These are phyloP conservation scores for Porites rus DNA, from an alignment of 92 coral and sea anemone species.

Conservation along the genomic window DNA sequence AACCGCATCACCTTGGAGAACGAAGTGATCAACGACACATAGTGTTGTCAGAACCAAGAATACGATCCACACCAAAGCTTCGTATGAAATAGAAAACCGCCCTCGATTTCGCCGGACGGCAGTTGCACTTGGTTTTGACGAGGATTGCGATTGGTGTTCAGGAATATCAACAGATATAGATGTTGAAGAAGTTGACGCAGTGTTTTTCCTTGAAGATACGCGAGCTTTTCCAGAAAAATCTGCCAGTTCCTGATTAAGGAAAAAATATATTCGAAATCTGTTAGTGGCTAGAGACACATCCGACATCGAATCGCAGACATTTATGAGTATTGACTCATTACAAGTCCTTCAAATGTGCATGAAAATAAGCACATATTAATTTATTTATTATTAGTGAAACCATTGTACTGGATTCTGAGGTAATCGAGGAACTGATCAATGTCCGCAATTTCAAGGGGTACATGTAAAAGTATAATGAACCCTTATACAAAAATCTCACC, in stretches of 20 bases:
- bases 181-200: slow-evolving; percentile 2
- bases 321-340: no score
- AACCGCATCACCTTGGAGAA: slow-evolving; percentile 55
- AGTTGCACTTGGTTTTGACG: neutral
- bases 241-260: neutral
- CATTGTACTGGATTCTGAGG: no score
- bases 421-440: no score
- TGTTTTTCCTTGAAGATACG: neutral
- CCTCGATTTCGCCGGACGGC: slow-evolving; percentile 5
- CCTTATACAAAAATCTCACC: neutral
- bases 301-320: no score
- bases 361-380: no score
- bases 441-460: no score
- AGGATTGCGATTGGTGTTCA: slow-evolving; percentile 2
- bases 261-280: no score
- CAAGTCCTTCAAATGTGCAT: no score
- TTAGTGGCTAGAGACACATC: neutral
- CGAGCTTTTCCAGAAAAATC: neutral
- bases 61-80: slow-evolving; percentile 52
- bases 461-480: no score
- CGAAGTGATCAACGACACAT: slow-evolving; percentile 54
- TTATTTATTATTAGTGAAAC: no score
- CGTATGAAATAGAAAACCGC: slow-evolving; percentile 63
- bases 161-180: slow-evolving; percentile 23
- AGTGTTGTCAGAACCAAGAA: slow-evolving; percentile 37